Base-by-base conservation (phyloP, 2,113 vertebrate species). In the Peucedramus taeniatus region DNA sequence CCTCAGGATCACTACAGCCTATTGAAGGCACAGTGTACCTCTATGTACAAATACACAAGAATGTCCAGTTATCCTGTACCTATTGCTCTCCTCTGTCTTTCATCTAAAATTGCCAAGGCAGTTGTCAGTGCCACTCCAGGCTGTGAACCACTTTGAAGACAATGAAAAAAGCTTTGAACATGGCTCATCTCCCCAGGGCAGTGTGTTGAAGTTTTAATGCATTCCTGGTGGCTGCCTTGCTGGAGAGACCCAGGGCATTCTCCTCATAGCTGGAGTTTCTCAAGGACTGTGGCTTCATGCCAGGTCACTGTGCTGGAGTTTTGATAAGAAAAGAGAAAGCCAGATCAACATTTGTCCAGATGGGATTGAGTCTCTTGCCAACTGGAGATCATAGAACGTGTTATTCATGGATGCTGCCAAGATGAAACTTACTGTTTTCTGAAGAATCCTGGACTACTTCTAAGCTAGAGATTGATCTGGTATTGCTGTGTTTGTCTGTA, bases 271-370 rank as follows among this genome's bases (percentile, higher is more conserved):
- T 87, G 42, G 24, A 89, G 30, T 78, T 87, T 87, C 64, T 86
- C 80, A 91, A 64, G 69, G 44, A 40, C 56, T 54, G 28, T 89
- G 80, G 81, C 87, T 76, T 71, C 23, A 13, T 65, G 83, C 89
- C 93, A 82, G 53, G 53, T 87, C 49, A 63, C 28, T 33, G 28
- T 84, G 31, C 44, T 89, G 44, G 66, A 87, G 27, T 61, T 71
- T 33, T 82, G 77, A 82, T 63, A 86, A 74, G 59, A 80, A 85
- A 22, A 76, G 31, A 31, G 17, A 87, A 91, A 91, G n/a, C 45
- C 45, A 93, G 53, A 49, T 91, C 59, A 93, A 81, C 50, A 19
- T 79, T 84, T 89, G 47, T 53, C 8, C 7, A 26, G 27, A 40
- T 71, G 53, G 80, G 57, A 61, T 31, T 49, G 47, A 59, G 37